These are phyloP conservation scores for Oncorhynchus mykiss DNA, from an alignment of 2,113 vertebrate species.

Conservation along the genomic window DNA sequence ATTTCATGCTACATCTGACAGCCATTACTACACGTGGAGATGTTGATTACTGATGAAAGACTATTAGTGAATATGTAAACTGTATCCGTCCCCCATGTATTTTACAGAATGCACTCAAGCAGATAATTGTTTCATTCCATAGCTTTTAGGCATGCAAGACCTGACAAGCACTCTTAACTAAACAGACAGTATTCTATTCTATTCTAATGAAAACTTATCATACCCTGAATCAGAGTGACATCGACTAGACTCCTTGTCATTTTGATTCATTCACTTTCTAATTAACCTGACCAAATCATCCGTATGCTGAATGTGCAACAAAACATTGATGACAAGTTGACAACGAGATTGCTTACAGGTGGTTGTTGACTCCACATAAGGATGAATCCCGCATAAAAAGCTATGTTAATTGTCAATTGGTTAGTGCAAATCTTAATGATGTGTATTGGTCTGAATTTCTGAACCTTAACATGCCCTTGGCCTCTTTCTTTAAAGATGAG, in stretches of 20 bases:
- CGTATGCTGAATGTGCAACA: too few species aligned
- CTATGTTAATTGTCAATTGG: too few species aligned
- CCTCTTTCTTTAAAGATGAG: neutral
- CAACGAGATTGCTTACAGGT: neutral
- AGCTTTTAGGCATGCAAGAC: constrained; percentile 1
- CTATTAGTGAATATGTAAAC: constrained; percentile 12
- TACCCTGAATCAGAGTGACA: neutral
- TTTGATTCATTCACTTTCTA: neutral
- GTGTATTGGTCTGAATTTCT: too few species aligned
- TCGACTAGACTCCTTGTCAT: neutral
- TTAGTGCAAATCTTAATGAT: too few species aligned
- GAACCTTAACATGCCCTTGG: too few species aligned
- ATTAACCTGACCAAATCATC: neutral
- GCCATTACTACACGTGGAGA: neutral
- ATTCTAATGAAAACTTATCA: neutral
- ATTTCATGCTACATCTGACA: constrained; percentile 6
- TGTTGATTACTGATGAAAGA: constrained; percentile 9
- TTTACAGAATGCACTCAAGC: constrained; percentile 13
- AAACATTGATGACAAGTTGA: too few species aligned
- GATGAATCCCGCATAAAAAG: too few species aligned
- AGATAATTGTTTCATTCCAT: constrained; percentile 5
- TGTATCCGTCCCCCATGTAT: neutral
- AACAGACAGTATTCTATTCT: neutral
- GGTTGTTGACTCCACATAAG: neutral
- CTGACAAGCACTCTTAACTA: neutral